Conservation (phyloP, 2,797 vertebrate species). For the Amblyopsis hoosieri region DNA sequence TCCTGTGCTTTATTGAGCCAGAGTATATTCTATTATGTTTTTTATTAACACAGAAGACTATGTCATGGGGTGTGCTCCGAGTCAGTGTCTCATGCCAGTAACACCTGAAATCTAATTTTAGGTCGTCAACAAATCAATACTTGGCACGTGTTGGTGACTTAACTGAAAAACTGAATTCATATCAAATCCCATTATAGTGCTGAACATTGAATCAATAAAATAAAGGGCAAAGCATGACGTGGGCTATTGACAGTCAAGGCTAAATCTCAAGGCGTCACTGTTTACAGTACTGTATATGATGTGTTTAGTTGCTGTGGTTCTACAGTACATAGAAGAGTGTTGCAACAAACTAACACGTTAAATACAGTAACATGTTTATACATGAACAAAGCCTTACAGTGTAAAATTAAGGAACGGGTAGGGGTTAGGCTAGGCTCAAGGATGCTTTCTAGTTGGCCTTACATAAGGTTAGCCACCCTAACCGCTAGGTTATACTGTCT, state of each 20-base stretch:
- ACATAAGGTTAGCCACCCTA: no score
- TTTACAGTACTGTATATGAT: neutral
- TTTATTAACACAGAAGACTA: constrained; percentile 14
- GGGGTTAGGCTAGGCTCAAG: no score
- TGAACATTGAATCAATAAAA: constrained; percentile 61
- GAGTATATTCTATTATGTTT: constrained; percentile 5
- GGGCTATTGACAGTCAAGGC: constrained; percentile 19
- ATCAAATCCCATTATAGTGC: constrained; percentile 66
- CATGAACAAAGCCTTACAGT: no score
- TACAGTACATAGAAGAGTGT: neutral
- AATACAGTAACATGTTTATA: no score
- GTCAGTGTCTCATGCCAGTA: constrained; percentile 47
- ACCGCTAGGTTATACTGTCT: no score
- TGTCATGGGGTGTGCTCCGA: constrained; percentile 24
- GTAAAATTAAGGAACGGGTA: no score
- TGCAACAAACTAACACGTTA: neutral
- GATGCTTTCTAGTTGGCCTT: no score
- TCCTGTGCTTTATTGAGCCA: constrained; percentile 17
- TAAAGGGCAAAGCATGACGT: constrained; percentile 48
- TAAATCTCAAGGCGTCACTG: constrained; percentile 7
- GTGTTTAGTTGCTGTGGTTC: neutral
- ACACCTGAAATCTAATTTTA: constrained; percentile 68
- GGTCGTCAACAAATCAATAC: constrained; percentile 69
- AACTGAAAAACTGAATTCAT: constrained; percentile 60
- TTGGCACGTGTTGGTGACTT: constrained; percentile 64